Evolutionary conservation across 2,888 invertebrate species (phyloP).

Genomic region (Clistopyga incitator): DNA sequence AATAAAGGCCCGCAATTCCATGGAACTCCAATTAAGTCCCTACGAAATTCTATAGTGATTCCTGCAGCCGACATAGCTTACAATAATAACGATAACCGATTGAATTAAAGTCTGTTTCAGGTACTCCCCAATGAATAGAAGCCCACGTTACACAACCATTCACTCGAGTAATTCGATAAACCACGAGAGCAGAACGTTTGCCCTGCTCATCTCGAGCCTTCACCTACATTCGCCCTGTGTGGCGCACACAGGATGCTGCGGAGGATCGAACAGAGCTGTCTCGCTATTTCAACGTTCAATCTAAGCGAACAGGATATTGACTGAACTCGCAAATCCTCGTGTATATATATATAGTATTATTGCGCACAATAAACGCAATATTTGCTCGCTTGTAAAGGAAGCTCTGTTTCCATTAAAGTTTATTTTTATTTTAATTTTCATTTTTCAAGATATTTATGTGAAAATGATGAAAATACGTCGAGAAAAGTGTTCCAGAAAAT

Average conservation of each 20-base stretch:
- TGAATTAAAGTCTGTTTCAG: background rate
- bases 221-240: conserved; percentile 20
- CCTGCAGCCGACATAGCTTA: background rate
- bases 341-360: background rate
- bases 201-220: conserved; percentile 20
- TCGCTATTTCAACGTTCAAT: background rate
- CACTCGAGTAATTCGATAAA: conserved; percentile 44
- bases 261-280: conserved; percentile 6
- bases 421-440: too few relatives aligned
- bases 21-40: too few relatives aligned
- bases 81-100: background rate
- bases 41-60: too few relatives aligned
- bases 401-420: too few relatives aligned
- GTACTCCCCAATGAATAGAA: conserved; percentile 17
- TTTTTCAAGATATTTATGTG: too few relatives aligned
- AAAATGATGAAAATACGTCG: too few relatives aligned
- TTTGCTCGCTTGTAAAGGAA: background rate
- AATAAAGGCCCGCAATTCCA: too few relatives aligned
- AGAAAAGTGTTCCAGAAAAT: too few relatives aligned
- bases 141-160: conserved; percentile 6
- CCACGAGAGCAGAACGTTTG: conserved; percentile 25
- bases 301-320: background rate
- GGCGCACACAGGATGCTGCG: background rate
- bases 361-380: background rate
- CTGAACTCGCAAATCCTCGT: background rate